These are phyloP conservation scores for Spisula solida DNA, from an alignment of 2,888 invertebrate species.

Conservation along the genomic window DNA sequence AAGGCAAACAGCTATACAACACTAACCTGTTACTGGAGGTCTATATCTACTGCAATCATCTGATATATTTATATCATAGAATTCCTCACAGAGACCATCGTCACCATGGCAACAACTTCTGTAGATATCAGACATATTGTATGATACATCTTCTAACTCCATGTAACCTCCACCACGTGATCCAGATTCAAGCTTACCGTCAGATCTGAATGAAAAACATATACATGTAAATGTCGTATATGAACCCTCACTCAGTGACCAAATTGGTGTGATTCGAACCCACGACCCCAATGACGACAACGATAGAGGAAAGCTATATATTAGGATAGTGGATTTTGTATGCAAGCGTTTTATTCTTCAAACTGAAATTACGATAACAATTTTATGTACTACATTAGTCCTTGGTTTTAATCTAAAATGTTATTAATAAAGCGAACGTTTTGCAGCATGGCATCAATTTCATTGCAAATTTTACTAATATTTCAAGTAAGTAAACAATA, in stretches of 20 bases:
- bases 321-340: too few species aligned
- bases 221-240: not conserved
- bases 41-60: conserved; percentile 38
- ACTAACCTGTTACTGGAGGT: conserved; percentile 29
- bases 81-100: not conserved
- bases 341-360: too few species aligned
- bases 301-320: too few species aligned
- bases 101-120: conserved; percentile 23
- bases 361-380: too few species aligned
- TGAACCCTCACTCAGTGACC: not conserved
- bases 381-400: too few species aligned
- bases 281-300: not conserved
- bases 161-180: conserved; percentile 32
- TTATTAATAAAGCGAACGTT: too few species aligned
- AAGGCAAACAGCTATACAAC: too few species aligned
- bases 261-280: too few species aligned
- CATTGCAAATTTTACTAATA: too few species aligned
- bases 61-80: conserved; percentile 45
- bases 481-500: too few species aligned
- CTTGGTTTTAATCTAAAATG: too few species aligned
- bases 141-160: not conserved
- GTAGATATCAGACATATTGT: conserved; percentile 34
- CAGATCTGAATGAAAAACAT: not conserved
- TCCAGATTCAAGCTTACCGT: conserved; percentile 4
- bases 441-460: too few species aligned